Percentiles rank a stretch among this genome's conserved stretches.
Evolutionary conservation across 2,113 vertebrate species (phyloP).

Genomic region (Pterocles burchelli): DNA sequence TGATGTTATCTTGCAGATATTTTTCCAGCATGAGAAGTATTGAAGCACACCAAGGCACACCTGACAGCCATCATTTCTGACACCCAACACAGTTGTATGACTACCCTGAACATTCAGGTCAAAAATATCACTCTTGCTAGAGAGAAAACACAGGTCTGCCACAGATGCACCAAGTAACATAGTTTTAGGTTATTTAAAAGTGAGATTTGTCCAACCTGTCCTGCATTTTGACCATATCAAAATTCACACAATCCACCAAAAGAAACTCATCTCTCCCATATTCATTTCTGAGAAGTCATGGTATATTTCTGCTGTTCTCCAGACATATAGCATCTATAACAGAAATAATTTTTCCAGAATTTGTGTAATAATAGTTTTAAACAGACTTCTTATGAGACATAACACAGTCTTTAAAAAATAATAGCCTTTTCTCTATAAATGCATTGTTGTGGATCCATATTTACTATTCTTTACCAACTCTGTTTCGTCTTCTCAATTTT

Average conservation of each 20-base stretch:
- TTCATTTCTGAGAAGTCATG: not conserved
- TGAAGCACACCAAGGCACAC: not conserved
- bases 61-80: not conserved
- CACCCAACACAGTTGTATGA: not conserved
- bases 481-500: not conserved
- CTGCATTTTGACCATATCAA: not conserved
- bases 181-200: not conserved
- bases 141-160: not conserved
- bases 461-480: not conserved
- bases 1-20: not conserved
- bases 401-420: too few species aligned
- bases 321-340: not conserved
- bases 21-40: not conserved
- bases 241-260: not conserved
- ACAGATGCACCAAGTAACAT: not conserved
- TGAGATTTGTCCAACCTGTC: not conserved
- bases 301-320: not conserved
- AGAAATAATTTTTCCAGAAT: not conserved
- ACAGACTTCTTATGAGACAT: not conserved
- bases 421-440: not conserved
- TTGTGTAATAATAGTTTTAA: not conserved
- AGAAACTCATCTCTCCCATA: not conserved
- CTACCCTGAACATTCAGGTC: not conserved
- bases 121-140: not conserved
- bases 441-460: not conserved